These are phyloP conservation scores for Strigops habroptila DNA, from an alignment of 2,113 vertebrate genomes.

Conservation along the genomic window DNA sequence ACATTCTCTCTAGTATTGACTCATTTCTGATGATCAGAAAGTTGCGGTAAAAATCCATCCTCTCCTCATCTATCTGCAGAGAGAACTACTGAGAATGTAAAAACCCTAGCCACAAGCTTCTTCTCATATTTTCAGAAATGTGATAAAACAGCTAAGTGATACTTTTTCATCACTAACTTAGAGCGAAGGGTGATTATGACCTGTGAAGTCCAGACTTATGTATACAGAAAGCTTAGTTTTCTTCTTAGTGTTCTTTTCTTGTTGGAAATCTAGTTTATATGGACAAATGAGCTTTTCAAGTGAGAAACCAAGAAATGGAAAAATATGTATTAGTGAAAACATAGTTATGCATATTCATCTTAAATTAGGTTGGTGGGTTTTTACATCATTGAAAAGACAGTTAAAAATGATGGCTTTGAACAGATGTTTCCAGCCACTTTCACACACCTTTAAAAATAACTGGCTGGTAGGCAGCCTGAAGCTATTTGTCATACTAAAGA, in stretches of 20 bases:
- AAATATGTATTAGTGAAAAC: background rate
- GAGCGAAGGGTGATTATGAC: background rate
- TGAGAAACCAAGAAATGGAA: background rate
- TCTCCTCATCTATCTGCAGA: background rate
- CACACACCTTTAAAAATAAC: slow-evolving; percentile 19
- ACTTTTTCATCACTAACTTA: background rate
- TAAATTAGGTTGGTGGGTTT: background rate
- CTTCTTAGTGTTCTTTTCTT: background rate
- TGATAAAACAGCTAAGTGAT: background rate
- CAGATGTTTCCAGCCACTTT: background rate
- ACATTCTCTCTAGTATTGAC: background rate
- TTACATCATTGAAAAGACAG: background rate
- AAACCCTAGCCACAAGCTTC: background rate
- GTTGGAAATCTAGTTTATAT: background rate
- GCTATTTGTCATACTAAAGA: slow-evolving; percentile 29
- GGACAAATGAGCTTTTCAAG: background rate
- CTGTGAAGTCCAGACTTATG: background rate
- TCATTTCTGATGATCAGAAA: background rate
- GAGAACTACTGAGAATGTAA: background rate
- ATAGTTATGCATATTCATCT: background rate
- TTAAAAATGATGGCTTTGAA: slow-evolving; percentile 3
- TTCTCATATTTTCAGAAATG: background rate
- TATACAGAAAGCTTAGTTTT: background rate
- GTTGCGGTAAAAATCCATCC: background rate
- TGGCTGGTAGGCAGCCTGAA: slow-evolving; percentile 11